A percentile compares a stretch with the other conserved stretches of the same genome.
phyloP scores from a whole-genome alignment of 2,888 invertebrate species.

The Lithophane leautieri region DNA sequence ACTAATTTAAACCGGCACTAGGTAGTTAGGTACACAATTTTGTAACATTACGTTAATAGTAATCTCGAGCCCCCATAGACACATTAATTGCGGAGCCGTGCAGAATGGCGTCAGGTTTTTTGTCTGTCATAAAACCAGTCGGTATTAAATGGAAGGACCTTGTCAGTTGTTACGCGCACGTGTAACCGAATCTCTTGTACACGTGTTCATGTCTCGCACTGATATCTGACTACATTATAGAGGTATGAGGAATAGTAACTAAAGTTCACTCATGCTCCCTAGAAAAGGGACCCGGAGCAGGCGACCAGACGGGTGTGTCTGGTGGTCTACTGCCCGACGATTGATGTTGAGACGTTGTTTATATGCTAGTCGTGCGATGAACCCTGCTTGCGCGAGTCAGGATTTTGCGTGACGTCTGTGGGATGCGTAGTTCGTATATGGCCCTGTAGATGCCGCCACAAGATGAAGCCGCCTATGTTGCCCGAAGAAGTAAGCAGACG shows the following conservation, averaged over 20 bases:
- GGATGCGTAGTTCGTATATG: no score
- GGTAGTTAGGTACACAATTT: background rate
- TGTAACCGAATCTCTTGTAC: constrained; percentile 22
- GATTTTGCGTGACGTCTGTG: no score
- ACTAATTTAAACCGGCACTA: background rate
- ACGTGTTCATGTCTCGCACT: background rate
- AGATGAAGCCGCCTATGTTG: background rate
- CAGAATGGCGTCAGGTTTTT: constrained; percentile 31
- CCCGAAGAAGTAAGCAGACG: background rate
- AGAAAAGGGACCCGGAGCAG: no score
- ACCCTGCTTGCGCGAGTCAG: no score
- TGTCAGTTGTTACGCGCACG: constrained; percentile 18
- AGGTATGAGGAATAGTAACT: no score
- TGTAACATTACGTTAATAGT: background rate
- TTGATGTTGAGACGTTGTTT: no score
- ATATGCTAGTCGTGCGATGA: no score
- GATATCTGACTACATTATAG: no score
- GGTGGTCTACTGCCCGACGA: no score
- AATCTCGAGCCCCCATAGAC: background rate
- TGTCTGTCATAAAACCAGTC: constrained; percentile 14
- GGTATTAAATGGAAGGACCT: constrained; percentile 20
- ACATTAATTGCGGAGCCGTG: background rate
- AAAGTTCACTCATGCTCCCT: no score
- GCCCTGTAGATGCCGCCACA: no score
- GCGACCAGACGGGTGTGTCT: no score